Percentiles rank a stretch among this genome's conserved stretches.
Conservation (phyloP, 2,113 vertebrate species). For the Cyanoramphus novaezelandiae region DNA sequence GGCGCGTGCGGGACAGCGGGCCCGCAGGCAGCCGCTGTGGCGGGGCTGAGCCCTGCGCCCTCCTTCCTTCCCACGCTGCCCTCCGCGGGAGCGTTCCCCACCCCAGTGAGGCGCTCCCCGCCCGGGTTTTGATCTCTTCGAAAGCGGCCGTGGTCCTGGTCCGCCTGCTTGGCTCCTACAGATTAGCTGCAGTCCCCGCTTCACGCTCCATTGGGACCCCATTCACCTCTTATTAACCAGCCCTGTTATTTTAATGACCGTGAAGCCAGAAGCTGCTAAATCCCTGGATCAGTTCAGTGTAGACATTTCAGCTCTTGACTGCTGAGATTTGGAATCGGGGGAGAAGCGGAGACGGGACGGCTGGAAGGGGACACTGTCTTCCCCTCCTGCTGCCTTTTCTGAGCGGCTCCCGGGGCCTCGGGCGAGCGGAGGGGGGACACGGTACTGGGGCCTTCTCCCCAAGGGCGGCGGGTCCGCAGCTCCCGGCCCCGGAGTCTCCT, state of each 20-base stretch:
- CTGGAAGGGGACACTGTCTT: background rate
- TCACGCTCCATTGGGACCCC: slow-evolving; percentile 54
- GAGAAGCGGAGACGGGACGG: background rate
- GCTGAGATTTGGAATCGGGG: background rate
- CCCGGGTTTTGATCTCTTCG: background rate
- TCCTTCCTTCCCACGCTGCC: background rate
- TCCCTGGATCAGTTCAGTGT: background rate
- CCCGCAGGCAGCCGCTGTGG: background rate
- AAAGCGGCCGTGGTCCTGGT: background rate
- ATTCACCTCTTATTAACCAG: slow-evolving; percentile 54
- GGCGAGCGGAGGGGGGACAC: background rate
- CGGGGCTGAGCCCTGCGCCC: background rate
- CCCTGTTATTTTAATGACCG: slow-evolving; percentile 64
- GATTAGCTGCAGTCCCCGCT: slow-evolving; percentile 14
- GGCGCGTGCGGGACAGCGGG: background rate
- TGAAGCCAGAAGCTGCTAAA: slow-evolving; percentile 54
- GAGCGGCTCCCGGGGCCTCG: background rate
- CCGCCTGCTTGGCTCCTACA: slow-evolving; percentile 1
- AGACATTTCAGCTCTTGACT: background rate
- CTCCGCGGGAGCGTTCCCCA: background rate
- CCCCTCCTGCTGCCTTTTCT: background rate
- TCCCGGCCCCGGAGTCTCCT: background rate
- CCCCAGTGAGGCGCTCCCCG: background rate
- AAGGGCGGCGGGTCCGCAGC: background rate
- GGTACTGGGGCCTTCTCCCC: background rate